Evolutionary conservation across 2,888 invertebrate species (phyloP).

Genomic region (Synergus umbraculus): DNA sequence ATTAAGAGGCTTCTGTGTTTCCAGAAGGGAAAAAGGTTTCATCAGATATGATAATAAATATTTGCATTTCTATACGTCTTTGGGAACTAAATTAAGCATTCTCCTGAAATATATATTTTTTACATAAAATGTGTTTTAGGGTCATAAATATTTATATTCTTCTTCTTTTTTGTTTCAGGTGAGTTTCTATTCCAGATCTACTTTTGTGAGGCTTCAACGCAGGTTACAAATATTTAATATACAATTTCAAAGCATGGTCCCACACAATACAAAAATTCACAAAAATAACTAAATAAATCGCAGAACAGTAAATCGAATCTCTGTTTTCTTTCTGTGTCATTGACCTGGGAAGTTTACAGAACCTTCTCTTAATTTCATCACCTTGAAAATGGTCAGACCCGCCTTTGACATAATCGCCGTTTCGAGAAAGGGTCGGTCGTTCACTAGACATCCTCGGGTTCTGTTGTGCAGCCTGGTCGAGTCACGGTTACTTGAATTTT

Average conservation of each 20-base stretch:
- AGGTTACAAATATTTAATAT: no score
- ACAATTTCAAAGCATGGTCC: no score
- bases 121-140: neutral
- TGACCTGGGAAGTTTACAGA: slow-evolving; percentile 24
- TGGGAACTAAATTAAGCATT: neutral
- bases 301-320: neutral
- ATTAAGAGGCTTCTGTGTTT: neutral
- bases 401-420: slow-evolving; percentile 37
- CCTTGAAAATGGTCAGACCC: slow-evolving; percentile 33
- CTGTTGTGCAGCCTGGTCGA: slow-evolving; percentile 17
- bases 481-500: slow-evolving; percentile 31
- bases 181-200: neutral
- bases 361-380: slow-evolving; percentile 33
- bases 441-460: slow-evolving; percentile 28
- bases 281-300: slow-evolving; percentile 39
- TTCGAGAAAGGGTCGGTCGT: slow-evolving; percentile 32
- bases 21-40: neutral
- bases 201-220: neutral
- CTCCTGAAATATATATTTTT: neutral
- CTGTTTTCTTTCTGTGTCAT: slow-evolving; percentile 12
- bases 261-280: no score
- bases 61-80: neutral
- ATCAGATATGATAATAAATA: neutral
- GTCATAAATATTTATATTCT: neutral
- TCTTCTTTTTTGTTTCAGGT: slow-evolving; percentile 2